Evolutionary conservation across 35 echinoderm and acorn worm species (phyloP), one percentile per base, ranked within the genome.

Genomic region (Eucidaris tribuloides): DNA sequence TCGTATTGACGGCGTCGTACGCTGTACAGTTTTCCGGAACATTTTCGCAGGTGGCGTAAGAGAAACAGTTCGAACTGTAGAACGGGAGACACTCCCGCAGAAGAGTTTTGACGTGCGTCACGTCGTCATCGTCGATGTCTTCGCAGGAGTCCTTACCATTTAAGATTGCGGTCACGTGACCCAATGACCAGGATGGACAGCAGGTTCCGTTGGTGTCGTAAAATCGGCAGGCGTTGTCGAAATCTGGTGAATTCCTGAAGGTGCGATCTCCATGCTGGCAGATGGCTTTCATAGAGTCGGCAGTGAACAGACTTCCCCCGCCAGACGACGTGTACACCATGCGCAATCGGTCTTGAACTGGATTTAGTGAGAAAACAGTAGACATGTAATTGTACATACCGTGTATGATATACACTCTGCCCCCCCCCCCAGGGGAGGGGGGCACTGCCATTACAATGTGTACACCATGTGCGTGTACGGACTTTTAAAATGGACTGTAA

Each of bases 141-240:
- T 43, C 49, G 59, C 90, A 99, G 1, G 91, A 90, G 13, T 71
- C 39, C 76, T 85, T 99, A 42, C 86, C 83, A 55, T 58, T 84
- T 6, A 99, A 39, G 11, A 93, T 61, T 29, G 96, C 91, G 22
- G 90, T 59, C 29, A 88, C 44, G n/a, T 90, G 62, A 62, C 96
- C 96, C 3, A 99, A 29, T 19, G 96, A 99, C 91, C 87, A 93
- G 45, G 76, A 90, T n/a, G 78, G 87, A 72, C 89, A 92, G 23
- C 78, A 85, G 24, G 48, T 23, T 37, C 23, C 15, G 29, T 28
- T 38, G 5, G n/a, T 23, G 0, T 74, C 9, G 50, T 48, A 41
- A 6, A 41, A 56, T 2, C 59, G 15, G n/a, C 81, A 90, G 0
- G 19, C 4, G 25, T 37, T 62, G 45, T 27, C 42, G 80, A 91